Evolutionary conservation across 2,888 invertebrate genomes (phyloP), one percentile per base, ranked within the genome.

Genomic region (Ophonus ardosiacus): DNA sequence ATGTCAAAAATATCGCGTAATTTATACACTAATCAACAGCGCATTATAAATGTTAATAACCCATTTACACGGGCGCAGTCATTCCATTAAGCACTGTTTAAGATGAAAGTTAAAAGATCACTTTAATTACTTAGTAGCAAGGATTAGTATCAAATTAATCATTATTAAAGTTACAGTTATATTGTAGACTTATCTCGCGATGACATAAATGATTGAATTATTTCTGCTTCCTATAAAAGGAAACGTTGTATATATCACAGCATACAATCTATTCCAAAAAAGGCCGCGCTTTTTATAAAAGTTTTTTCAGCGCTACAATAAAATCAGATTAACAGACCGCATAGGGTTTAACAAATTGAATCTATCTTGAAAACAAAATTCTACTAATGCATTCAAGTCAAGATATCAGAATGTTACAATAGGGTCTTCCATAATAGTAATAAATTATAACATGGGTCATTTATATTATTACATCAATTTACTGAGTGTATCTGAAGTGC

Each of bases 31-130:
- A 74, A 74, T 74, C 71, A 74, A 74, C 71, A 74, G 15, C 43
- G 18, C 17, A 74, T 74, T 74, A 74, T 74, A 43, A 74, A 74
- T 74, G 71, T 43, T 74, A 74, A 74, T 74, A 74, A 74, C 71
- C 71, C 43, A 74, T 43, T 74, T 74, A 74, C 17, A 74, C 71
- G 18, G 43, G 17, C 43, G 17, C n/a, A 74, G 13, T 74, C 71
- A 18, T 71, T 71, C 2, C 18, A 74, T 74, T 43, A 74, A 40
- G 3, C 43, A 74, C 43, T 40, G 71, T 40, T 74, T 43, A 74
- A 43, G 71, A 74, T 74, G 43, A 43, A 43, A 74, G 43, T 74
- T 18, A 18, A 31, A 74, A 40, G 71, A 74, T 74, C 71, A 43
- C 40, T 17, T 51, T 74, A 74, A 74, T 74, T 74, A 43, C 71